Base-by-base conservation (phyloP, 2,113 vertebrate genomes). In the Rallus limicola region DNA sequence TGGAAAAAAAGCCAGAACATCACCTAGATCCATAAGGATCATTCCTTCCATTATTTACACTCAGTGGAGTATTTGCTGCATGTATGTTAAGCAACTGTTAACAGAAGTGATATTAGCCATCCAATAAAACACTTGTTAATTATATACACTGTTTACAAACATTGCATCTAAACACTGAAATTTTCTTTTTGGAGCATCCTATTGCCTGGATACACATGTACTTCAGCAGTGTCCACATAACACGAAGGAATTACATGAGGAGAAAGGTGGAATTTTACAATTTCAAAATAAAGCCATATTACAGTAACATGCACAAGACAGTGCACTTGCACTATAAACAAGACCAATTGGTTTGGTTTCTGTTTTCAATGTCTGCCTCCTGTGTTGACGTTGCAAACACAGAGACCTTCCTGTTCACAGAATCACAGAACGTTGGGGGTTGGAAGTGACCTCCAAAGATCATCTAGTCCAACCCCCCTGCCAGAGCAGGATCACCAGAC, bases 61-160 rank as follows among this genome's bases (percentile, higher is more conserved):
- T 38, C n/a, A 53, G 11, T 52, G n/a, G 34, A 75, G 28, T 44
- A 85, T 56, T 63, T 50, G 42, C 58, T 40, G 69, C 14, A 24
- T 11, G 3, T 19, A 19, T 2, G 0, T 81, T 63, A n/a, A n/a
- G n/a, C 76, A 93, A 96, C 92, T 93, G 88, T 65, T 95, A 95
- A 82, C 64, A 71, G 83, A 94, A 96, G 60, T 79, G 26, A 7
- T 78, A 95, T 94, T 97, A 96, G 92, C 82, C 52, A 86, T 64
- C 72, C 83, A 84, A 78, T 86, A 26, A 33, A 86, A 62, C 64
- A 86, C 64, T 92, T 90, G n/a, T n/a, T 96, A 92, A 94, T 94
- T 93, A 95, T n/a, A 88, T 44, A 81, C 23, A 64, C 31, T 90
- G 86, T 95, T 95, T 96, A 86, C 72, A 34, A 92, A 91, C 83